Conservation (phyloP, 2,888 invertebrate species). For the Aelia acuminata region DNA sequence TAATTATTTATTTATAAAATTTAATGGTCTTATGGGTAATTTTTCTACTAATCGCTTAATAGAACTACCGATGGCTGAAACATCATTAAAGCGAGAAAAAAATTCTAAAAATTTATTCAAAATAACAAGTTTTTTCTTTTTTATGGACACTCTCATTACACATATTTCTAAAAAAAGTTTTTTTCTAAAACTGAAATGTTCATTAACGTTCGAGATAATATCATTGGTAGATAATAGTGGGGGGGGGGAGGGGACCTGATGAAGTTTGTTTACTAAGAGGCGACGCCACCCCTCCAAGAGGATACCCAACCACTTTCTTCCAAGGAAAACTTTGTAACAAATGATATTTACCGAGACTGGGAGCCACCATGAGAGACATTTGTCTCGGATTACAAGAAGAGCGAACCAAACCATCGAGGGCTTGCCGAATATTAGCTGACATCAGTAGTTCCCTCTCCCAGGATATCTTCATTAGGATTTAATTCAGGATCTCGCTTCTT, state of each 20-base stretch:
- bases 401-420: not conserved
- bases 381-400: not conserved
- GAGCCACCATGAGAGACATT: slow-evolving; percentile 17
- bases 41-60: too few relatives aligned
- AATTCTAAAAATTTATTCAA: too few relatives aligned
- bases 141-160: too few relatives aligned
- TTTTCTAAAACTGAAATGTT: not conserved
- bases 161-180: too few relatives aligned
- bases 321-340: slow-evolving; percentile 44
- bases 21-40: too few relatives aligned
- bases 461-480: slow-evolving; percentile 42
- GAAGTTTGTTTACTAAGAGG: slow-evolving; percentile 42
- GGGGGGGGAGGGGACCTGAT: too few relatives aligned
- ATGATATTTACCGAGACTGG: not conserved
- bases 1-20: too few relatives aligned
- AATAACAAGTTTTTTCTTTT: too few relatives aligned
- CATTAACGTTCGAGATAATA: not conserved
- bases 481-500: not conserved
- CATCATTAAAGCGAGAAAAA: too few relatives aligned
- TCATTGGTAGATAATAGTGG: not conserved
- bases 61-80: too few relatives aligned
- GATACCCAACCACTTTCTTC: slow-evolving; percentile 4
- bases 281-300: not conserved
- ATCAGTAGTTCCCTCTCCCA: not conserved
- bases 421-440: not conserved